A percentile compares a stretch with the other conserved stretches of the same genome.
These are phyloP conservation scores for Campoletis sonorensis DNA, from an alignment of 1,140 invertebrate genomes.

Conservation along the genomic window DNA sequence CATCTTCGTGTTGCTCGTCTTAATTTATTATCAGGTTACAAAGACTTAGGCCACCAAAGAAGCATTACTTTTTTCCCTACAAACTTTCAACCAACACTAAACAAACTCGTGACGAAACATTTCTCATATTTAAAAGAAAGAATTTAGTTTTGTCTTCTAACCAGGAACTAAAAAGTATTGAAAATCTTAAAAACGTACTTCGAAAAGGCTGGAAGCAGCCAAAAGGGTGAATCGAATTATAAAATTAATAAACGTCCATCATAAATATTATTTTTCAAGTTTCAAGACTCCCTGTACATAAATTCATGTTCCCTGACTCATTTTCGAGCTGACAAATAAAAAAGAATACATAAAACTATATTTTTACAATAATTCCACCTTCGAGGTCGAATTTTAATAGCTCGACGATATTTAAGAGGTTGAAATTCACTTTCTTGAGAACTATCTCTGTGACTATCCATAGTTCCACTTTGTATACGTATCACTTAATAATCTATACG, in stretches of 20 bases:
- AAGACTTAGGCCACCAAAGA: neutral
- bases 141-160: too few species aligned
- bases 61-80: neutral
- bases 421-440: neutral
- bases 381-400: neutral
- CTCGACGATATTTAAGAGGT: neutral
- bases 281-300: too few species aligned
- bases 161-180: too few species aligned
- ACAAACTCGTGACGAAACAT: neutral
- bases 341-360: neutral
- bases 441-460: neutral
- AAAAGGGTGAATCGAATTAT: neutral
- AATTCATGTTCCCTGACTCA: too few species aligned
- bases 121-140: neutral
- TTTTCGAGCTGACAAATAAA: too few species aligned
- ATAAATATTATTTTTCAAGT: too few species aligned
- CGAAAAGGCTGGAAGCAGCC: too few species aligned
- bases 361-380: neutral
- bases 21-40: conserved; percentile 36
- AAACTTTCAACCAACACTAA: neutral
- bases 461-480: neutral
- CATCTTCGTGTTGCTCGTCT: neutral
- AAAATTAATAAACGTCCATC: too few species aligned
- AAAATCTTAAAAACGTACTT: too few species aligned
- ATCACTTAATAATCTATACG: neutral